Base-by-base conservation (phyloP, 2,888 invertebrate genomes). In the Smittia aterrima region DNA sequence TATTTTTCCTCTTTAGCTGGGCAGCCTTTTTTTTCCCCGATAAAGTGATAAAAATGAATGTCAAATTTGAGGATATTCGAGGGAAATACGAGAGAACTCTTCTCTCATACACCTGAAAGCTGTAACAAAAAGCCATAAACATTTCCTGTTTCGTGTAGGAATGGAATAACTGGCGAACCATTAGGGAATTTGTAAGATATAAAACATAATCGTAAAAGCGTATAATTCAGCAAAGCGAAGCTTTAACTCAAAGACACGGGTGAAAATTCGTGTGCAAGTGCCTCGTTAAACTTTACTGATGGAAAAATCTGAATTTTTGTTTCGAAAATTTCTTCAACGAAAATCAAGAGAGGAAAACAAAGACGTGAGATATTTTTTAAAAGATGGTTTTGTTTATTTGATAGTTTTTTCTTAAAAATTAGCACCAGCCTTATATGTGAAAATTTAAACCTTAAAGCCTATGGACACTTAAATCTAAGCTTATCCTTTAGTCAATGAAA, bases 371-470 rank as follows among this genome's bases (percentile, higher is more conserved):
- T n/a, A 27, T 72, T 62, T 62, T 62, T 72, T 72, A 71, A 71
- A 71, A 71, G 70, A 54, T 72, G 20, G 38, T 72, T 40, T 54
- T 68, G 41, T 53, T 71, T 54, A 72, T 54, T 41, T 22, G 70
- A 70, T 70, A 54, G 32, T 70, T 67, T 67, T 22, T 18, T 16
- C 72, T 72, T 72, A 72, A 16, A 72, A 72, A 62, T 71, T 72
- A 72, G 72, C 72, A 72, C 72, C 72, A 72, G 72, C 72, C 72
- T 72, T 72, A 62, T 47, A 16, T 71, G 47, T 54, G 54, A 72
- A 72, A 70, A 27, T 54, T 27, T 27, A 16, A 58, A 6, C 25
- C 25, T 27, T 27, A 64, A 64, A 64, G 64, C 16, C 25, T 25
- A 64, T 47, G 32, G 32, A 32, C 32, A 32, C 32, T 3, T 32